Base-by-base conservation (phyloP, 2,888 invertebrate species). In the Drosophila eohydei region DNA sequence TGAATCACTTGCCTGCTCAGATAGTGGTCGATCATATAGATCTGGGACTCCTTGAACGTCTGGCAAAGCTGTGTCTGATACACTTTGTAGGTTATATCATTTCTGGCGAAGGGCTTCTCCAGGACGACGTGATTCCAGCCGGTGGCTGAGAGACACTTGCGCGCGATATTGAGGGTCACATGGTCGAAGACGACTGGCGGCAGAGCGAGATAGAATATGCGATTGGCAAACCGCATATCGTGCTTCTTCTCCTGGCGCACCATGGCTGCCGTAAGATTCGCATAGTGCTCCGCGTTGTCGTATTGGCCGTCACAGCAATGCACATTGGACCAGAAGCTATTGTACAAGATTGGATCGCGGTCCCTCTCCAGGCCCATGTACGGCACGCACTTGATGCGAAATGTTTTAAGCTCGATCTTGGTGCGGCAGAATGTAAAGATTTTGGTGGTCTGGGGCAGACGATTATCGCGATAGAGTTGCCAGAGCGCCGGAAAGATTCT, bases 1-100 rank as follows among this genome's bases (percentile, higher is more conserved):
- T 85, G 83, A 6, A 88, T 52, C 1, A 89, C 67, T 26, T 69
- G 54, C 14, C 70, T 78, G 59, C 81, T 88, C 0, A 86, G 21
- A 11, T 67, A 80, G 6, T 88, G 85, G 30, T 86, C 89, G 5
- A 89, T 86, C 71, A 86, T 63, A 30, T 74, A 87, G 58, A 87
- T 88, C 44, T 87, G 83, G 1, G 81, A 66, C 67, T 87, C 90
- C 66, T 63, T 77, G 30, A 83, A 89, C 2, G 69, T 68, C 56
- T 81, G 79, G 16, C 88, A 85, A 3, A 87, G 74, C 6, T 71
- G 65, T 0, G 71, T 57, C 62, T 87, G 90, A 6, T 66, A 87
- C 11, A 48, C 30, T 3, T 41, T 54, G 38, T 70, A 87, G 4
- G 75, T 67, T 0, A 74, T 0, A 3, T 86, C 86, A 46, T 74